Base-by-base conservation (phyloP, 2,797 vertebrate species). In the Knipowitschia caucasica region DNA sequence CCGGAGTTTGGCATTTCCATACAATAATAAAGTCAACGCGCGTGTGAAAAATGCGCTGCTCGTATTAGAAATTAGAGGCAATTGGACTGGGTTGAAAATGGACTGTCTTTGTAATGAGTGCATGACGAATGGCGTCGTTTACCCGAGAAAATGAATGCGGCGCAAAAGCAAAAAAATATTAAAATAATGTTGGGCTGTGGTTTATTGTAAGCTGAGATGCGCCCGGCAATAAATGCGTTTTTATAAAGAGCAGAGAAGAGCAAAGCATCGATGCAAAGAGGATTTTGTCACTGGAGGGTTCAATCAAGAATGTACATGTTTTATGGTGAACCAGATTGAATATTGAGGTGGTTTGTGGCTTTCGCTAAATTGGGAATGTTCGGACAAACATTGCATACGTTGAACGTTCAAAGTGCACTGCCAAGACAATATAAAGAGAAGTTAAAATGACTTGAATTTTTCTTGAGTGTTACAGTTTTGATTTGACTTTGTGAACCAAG, bases 81-180 rank as follows among this genome's bases (percentile, higher is more conserved):
- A 75, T 85, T 85, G 82, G 75, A 88, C 83, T 83, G 85, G 80
- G 76, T 83, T 81, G 62, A 84, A 71, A 90, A 90, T 79, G 78
- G 85, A 89, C 87, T 85, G 85, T 79, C 84, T 85, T 81, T 75
- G 78, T 88, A 91, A 90, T 83, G 78, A 89, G 84, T 59, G 74
- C 78, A 80, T 90, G 90, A 90, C 70, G 77, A 89, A 90, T 90
- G 85, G 81, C 77, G 61, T 85, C 75, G 87, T 88, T 90, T 87
- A 83, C 70, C 75, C 75, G 46, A 84, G 81, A 85, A 87, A 89
- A 86, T 86, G 79, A 86, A 87, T 64, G 78, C 79, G 27, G 44
- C 26, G 50, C 75, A 73, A 83, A 89, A 86, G 70, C 73, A 72
- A 5, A 12, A 10, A 4, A 42, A 24, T 24, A 42, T 25, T 12